Base-by-base conservation (phyloP, 2,888 invertebrate species). In the Mesopsocus fuscifrons region DNA sequence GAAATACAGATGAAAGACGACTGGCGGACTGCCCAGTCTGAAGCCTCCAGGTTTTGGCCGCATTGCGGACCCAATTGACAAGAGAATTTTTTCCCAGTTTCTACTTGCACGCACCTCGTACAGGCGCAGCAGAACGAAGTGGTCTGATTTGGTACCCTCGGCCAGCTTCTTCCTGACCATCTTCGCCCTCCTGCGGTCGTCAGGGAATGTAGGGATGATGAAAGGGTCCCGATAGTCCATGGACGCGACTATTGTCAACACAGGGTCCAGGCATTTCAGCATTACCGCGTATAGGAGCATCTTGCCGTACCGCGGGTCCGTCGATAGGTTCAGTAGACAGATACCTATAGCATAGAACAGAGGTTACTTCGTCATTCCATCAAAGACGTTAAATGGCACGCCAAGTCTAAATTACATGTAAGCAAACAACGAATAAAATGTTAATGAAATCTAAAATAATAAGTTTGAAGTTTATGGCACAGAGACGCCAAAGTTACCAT, bases 241-340 rank as follows among this genome's bases (percentile, higher is more conserved):
- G 49, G 78, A 74, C 55, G 91, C 83, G 1, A 87, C 87, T 32
- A 98, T 80, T 2, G 92, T 92, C 44, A 91, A 63, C 22, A 97
- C 70, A 2, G 95, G 94, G 59, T 92, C 89, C 26, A 94, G 64
- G 59, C 97, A 98, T 58, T 87, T 85, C 50, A 94, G 71, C 2
- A 91, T 79, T 32, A 89, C 74, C 1, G 87, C 77, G 57, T 87
- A 89, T 0, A 98, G 63, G 46, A 98, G 62, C 75, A 89, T 85
- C 61, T 95, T 92, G 3, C 87, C 92, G 35, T 91, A 64, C 51
- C 83, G 77, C 1, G 95, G 94, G 53, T 94, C 91, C 2, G 97
- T 70, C 0, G 94, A 88, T 38, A 97, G 63, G 57, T 92, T 88
- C n/a, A 91, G 68, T 41, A 97, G 64, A 56, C 92, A 84, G 42